Conservation (phyloP, 2,888 invertebrate genomes). For the Blastobasis adustella region DNA sequence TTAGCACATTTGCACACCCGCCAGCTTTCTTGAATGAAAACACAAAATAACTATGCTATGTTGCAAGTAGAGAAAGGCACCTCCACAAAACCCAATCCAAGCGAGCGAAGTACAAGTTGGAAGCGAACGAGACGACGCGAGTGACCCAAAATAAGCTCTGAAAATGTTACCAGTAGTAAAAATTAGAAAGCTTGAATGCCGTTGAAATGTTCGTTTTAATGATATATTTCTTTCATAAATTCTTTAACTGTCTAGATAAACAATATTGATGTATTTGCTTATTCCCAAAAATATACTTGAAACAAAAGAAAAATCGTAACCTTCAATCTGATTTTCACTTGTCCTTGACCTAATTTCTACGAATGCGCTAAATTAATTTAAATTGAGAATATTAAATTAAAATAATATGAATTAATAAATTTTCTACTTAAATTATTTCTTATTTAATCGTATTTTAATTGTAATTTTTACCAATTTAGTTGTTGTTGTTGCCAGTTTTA, state of each 20-base stretch:
- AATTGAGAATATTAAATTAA: too few species aligned
- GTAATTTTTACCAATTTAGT: too few species aligned
- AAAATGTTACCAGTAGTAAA: constrained; percentile 57
- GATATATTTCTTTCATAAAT: not conserved
- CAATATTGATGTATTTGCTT: constrained; percentile 8
- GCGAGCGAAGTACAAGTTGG: constrained; percentile 68
- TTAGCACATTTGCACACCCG: constrained; percentile 69
- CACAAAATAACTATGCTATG: constrained; percentile 68
- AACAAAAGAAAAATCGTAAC: too few species aligned
- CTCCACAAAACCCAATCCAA: constrained; percentile 62
- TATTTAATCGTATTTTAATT: too few species aligned
- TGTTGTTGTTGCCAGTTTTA: too few species aligned
- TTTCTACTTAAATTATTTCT: too few species aligned
- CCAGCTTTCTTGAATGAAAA: constrained; percentile 74
- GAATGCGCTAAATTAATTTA: too few species aligned
- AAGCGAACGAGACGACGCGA: constrained; percentile 61
- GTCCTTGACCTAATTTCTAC: constrained; percentile 51
- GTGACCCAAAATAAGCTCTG: constrained; percentile 75
- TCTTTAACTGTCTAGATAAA: not conserved
- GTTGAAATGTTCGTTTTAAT: not conserved
- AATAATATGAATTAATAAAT: too few species aligned
- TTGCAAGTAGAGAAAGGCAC: constrained; percentile 75
- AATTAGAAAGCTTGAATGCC: constrained; percentile 44
- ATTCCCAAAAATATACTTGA: constrained; percentile 3
- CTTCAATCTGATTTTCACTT: constrained; percentile 16